Evolutionary conservation across 2,113 vertebrate genomes (phyloP).

Genomic region (Cyanoderma ruficeps): DNA sequence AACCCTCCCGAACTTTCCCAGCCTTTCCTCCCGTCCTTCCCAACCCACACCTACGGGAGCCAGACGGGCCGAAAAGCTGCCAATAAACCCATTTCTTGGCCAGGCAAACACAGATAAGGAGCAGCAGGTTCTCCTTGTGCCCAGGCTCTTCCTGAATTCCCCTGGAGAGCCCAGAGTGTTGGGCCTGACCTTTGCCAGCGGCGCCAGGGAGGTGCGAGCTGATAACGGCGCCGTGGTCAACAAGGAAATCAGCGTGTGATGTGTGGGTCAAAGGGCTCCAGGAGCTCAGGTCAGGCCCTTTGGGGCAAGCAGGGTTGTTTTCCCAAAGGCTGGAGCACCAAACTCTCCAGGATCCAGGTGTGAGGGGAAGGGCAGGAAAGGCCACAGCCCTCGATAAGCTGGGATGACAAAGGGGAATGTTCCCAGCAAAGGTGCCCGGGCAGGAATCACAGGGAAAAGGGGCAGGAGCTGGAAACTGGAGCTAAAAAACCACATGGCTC

Average conservation of each 20-base stretch:
- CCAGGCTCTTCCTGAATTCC: not conserved
- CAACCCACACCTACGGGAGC: not conserved
- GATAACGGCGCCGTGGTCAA: not conserved
- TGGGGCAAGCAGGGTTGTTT: not conserved
- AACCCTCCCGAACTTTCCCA: not conserved
- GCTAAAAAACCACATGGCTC: rapidly evolving
- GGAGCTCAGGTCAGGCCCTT: rapidly evolving
- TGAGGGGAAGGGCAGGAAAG: not conserved
- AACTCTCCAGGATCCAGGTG: not conserved
- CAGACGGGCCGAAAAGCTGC: not conserved
- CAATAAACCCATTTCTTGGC: not conserved
- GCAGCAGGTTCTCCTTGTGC: not conserved
- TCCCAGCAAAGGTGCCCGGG: not conserved
- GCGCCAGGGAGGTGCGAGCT: not conserved
- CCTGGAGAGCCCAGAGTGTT: not conserved
- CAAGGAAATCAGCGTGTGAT: not conserved
- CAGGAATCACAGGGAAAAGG: not conserved
- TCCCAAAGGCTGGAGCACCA: not conserved
- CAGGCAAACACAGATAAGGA: not conserved
- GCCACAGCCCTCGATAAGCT: not conserved
- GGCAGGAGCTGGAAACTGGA: not conserved
- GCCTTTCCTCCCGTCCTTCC: not conserved
- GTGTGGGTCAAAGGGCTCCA: not conserved
- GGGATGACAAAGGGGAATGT: not conserved
- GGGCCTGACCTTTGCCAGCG: not conserved